Evolutionary conservation across 1,140 invertebrate genomes (phyloP), one percentile per base, ranked within the genome.

Genomic region (Solenopsis fugax): DNA sequence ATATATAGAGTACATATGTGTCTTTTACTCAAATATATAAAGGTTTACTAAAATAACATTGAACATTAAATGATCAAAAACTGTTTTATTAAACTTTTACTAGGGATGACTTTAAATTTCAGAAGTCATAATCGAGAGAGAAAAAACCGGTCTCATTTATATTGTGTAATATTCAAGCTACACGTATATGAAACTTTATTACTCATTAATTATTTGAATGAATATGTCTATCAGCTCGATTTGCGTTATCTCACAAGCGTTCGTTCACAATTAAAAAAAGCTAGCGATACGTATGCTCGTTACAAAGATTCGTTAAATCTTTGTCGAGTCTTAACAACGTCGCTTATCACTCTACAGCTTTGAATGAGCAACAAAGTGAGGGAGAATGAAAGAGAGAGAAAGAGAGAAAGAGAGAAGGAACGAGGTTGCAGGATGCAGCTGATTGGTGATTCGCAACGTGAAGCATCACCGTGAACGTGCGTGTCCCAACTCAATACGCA

Each of bases 341-440:
- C 56, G 37, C 73, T 88, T 88, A 88, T 88, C 84, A 50, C 21
- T 41, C 21, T 41, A 18, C 24, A 72, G 18, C 64, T 12, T 45
- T 58, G 24, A 85, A 56, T 10, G 29, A 67, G 52, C 48, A 54
- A 78, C 50, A 75, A n/a, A 37, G 18, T 29, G 37, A 34, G 12
- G 16, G 45, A 52, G 71, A 64, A 12, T 10, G 48, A 76, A 7
- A 85, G 41, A 85, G 60, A 7, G 41, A 41, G 16, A 21, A n/a
- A n/a, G 52, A 54, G 54, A 48, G 13, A 72, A 13, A 62, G 60
- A 80, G 29, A 78, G 77, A 82, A 58, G 65, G 87, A 89, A 91
- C 82, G 88, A 80, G 91, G 88, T 86, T 88, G 89, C 91, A 93
- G 92, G 92, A 93, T 93, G 92, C 89, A 62, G 88, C 86, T 92